phyloP scores from a whole-genome alignment of 2,888 invertebrate genomes.

The Orthosia incerta region DNA sequence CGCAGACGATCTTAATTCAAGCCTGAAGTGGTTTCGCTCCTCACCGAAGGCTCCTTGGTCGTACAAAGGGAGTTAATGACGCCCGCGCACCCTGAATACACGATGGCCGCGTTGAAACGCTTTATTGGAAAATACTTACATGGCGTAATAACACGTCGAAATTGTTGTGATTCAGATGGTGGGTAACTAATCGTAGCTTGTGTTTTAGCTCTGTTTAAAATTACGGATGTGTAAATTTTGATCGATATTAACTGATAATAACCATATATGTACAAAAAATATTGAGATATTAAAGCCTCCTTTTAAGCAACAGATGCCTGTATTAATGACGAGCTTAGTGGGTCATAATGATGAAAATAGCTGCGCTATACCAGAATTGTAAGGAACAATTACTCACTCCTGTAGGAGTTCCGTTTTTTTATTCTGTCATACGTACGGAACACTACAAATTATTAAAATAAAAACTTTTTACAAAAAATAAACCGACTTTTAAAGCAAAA shows the following conservation, averaged over 20 bases:
- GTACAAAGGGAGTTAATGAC: slow-evolving; percentile 86
- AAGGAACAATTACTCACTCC: too few relatives aligned
- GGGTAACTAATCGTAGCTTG: slow-evolving; percentile 29
- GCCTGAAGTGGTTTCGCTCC: slow-evolving; percentile 84
- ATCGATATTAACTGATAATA: not conserved
- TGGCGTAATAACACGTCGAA: slow-evolving; percentile 71
- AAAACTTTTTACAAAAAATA: too few relatives aligned
- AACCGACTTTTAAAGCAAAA: too few relatives aligned
- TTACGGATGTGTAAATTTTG: not conserved
- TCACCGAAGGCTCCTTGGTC: slow-evolving; percentile 77
- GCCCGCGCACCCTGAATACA: slow-evolving; percentile 81
- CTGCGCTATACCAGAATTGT: too few relatives aligned
- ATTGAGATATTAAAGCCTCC: too few relatives aligned
- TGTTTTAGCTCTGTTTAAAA: not conserved
- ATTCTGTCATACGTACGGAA: too few relatives aligned
- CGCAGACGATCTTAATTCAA: slow-evolving; percentile 85
- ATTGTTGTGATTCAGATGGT: slow-evolving; percentile 63
- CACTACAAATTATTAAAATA: too few relatives aligned
- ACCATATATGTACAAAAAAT: too few relatives aligned
- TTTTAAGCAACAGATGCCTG: too few relatives aligned
- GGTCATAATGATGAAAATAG: too few relatives aligned
- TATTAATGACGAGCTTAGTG: too few relatives aligned
- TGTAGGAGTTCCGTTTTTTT: too few relatives aligned
- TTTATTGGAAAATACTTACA: slow-evolving; percentile 82
- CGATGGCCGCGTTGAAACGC: slow-evolving; percentile 77